Percentiles rank a stretch among this genome's conserved stretches.
These are phyloP conservation scores for Eurystomus gularis DNA, from an alignment of 2,113 vertebrate genomes.

Conservation along the genomic window DNA sequence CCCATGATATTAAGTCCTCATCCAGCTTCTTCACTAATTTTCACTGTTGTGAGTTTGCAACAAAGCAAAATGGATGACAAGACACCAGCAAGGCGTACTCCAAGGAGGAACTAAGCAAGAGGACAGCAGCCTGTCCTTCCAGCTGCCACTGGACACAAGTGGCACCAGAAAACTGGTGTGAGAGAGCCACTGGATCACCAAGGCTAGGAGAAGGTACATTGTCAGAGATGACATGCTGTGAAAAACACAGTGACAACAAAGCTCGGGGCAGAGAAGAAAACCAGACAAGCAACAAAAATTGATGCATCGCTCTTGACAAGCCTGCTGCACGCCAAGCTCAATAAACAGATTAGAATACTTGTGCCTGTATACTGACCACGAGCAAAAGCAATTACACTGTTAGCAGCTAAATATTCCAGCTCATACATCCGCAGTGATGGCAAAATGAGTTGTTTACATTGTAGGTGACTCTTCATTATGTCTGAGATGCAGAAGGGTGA, in stretches of 20 bases:
- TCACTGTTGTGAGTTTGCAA: background rate
- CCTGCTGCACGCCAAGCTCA: background rate
- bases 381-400: background rate
- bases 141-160: background rate
- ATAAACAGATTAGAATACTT: background rate
- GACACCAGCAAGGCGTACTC: background rate
- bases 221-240: background rate
- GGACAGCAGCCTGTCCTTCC: background rate
- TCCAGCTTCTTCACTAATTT: background rate
- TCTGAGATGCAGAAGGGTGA: background rate
- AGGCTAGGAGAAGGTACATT: background rate
- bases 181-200: fast-evolving
- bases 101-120: background rate
- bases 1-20: background rate
- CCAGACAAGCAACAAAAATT: background rate
- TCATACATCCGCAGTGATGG: background rate
- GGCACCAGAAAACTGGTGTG: background rate
- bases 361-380: background rate
- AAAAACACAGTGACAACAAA: background rate
- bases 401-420: background rate
- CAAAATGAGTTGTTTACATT: background rate
- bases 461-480: background rate
- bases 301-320: background rate
- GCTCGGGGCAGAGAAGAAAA: background rate
- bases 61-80: background rate